Evolutionary conservation across 2,797 vertebrate genomes (phyloP).

Genomic region (Simalia tracyae): DNA sequence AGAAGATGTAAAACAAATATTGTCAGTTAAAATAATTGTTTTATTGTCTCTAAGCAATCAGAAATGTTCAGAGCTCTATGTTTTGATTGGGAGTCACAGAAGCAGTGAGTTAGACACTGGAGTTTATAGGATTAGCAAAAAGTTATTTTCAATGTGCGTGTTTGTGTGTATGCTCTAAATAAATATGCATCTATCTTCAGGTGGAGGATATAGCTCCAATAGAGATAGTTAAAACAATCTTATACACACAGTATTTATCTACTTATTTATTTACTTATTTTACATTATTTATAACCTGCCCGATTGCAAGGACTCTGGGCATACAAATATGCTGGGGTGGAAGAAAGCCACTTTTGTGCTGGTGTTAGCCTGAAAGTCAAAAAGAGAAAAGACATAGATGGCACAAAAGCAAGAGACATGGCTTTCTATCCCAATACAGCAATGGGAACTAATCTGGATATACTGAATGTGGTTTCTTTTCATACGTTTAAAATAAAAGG

Average conservation of each 20-base stretch:
- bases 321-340: background rate
- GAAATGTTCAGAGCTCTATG: conserved; percentile 30
- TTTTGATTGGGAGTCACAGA: conserved; percentile 44
- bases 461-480: background rate
- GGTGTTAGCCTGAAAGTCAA: too few species aligned
- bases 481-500: background rate
- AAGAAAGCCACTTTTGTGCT: too few species aligned
- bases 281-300: background rate
- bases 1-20: conserved; percentile 39
- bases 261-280: background rate
- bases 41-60: conserved; percentile 36
- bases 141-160: background rate
- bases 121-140: conserved; percentile 12
- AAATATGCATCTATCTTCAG: background rate
- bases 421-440: background rate
- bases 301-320: background rate
- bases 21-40: conserved; percentile 29
- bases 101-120: background rate
- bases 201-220: background rate
- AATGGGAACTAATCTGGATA: background rate
- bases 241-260: background rate
- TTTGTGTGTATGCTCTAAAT: background rate
- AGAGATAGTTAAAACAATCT: background rate
- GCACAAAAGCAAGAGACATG: background rate
- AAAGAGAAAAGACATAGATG: background rate